Percentiles rank a stretch among this genome's conserved stretches.
Evolutionary conservation across 2,797 vertebrate genomes (phyloP).

Genomic region (Cottoperca gobio): DNA sequence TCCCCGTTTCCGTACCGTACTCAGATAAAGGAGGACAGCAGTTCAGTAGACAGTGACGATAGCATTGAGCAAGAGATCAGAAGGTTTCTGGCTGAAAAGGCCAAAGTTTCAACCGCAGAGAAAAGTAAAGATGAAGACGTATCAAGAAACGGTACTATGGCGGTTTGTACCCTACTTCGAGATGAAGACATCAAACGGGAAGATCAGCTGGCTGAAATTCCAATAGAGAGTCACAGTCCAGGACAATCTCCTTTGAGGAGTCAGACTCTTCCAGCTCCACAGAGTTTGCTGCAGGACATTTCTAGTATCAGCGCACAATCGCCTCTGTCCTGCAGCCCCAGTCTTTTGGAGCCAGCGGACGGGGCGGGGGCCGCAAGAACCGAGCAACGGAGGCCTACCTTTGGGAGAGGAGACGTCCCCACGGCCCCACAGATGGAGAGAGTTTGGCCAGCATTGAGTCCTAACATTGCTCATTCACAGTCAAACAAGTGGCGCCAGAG

Average conservation of each 20-base stretch:
- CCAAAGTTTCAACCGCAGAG: slow-evolving; percentile 84
- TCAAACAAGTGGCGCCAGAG: slow-evolving; percentile 78
- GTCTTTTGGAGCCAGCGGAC: slow-evolving; percentile 71
- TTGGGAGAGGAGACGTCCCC: slow-evolving; percentile 20
- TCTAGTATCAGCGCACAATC: slow-evolving; percentile 28
- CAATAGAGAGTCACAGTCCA: slow-evolving; percentile 40
- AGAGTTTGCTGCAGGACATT: slow-evolving; percentile 21
- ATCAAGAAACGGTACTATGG: slow-evolving; percentile 38
- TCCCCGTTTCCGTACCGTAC: background rate
- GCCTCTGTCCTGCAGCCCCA: slow-evolving; percentile 39
- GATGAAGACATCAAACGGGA: slow-evolving; percentile 68
- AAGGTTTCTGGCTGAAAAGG: slow-evolving; percentile 94
- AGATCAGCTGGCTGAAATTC: slow-evolving; percentile 77
- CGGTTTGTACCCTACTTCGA: slow-evolving; percentile 11
- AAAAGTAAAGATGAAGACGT: slow-evolving; percentile 51
- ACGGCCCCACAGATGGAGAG: slow-evolving; percentile 40
- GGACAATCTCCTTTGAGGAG: slow-evolving; percentile 25
- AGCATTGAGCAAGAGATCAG: slow-evolving; percentile 96
- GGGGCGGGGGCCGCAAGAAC: slow-evolving; percentile 61
- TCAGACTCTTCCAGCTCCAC: background rate
- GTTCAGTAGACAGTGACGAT: slow-evolving; percentile 94
- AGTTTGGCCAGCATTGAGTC: slow-evolving; percentile 28
- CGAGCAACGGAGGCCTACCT: slow-evolving; percentile 42
- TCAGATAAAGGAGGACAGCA: slow-evolving; percentile 86
- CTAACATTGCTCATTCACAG: slow-evolving; percentile 50